Percentiles rank a stretch among this genome's conserved stretches.
Conservation (phyloP, 2,797 vertebrate species). For the Catamblyrhynchus diadema region DNA sequence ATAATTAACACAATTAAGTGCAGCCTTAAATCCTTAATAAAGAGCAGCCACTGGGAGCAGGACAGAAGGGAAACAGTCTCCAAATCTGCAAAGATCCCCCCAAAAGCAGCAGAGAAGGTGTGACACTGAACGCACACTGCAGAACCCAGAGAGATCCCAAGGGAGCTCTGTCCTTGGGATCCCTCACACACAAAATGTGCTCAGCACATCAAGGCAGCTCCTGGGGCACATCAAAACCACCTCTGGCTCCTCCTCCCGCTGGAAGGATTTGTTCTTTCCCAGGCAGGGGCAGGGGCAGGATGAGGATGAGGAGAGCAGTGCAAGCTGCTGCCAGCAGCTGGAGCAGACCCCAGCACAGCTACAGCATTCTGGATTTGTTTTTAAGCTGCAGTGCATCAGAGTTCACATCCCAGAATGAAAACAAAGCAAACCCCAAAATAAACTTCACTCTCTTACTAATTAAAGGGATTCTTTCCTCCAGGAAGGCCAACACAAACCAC, state of each 20-base stretch:
- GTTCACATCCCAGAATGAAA: conserved; percentile 17
- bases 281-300: not conserved
- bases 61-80: not conserved
- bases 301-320: accelerated
- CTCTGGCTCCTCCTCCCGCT: not conserved
- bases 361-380: not conserved
- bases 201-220: not conserved
- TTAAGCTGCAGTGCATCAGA: not conserved
- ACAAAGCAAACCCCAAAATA: conserved; percentile 47
- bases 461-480: not conserved
- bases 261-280: not conserved
- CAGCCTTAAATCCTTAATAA: not conserved
- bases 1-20: not conserved
- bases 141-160: not conserved
- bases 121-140: accelerated
- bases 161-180: not conserved
- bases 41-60: not conserved
- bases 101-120: not conserved
- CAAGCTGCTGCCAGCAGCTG: not conserved
- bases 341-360: not conserved
- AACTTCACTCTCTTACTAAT: not conserved
- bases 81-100: not conserved
- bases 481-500: conserved; percentile 31
- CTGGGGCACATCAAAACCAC: not conserved
- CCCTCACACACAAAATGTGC: not conserved